A percentile compares a stretch with the other conserved stretches of the same genome.
These are phyloP conservation scores for Papilio machaon DNA, from an alignment of 1,140 invertebrate species.

Conservation along the genomic window DNA sequence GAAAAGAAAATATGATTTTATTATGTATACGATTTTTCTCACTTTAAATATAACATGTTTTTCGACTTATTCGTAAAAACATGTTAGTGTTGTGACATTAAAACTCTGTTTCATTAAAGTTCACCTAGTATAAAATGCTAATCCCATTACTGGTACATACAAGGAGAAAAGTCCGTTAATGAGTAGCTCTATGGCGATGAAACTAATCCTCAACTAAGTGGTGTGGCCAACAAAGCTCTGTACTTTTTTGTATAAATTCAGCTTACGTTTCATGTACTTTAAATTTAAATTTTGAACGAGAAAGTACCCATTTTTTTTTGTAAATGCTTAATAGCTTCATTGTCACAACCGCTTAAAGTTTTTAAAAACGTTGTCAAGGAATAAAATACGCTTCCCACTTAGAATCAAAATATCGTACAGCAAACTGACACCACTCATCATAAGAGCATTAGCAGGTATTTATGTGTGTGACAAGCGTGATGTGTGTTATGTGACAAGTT, in stretches of 20 bases:
- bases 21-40: no score
- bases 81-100: no score
- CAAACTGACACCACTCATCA: not conserved
- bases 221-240: not conserved
- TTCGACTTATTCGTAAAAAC: no score
- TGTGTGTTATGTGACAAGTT: no score
- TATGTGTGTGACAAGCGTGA: no score
- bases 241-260: not conserved
- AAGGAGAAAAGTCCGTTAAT: not conserved
- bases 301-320: constrained; percentile 7
- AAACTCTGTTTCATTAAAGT: not conserved
- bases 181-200: not conserved
- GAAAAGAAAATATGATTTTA: no score
- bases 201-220: not conserved
- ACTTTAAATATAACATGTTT: no score
- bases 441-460: no score
- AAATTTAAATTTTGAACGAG: constrained; percentile 17
- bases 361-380: not conserved
- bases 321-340: not conserved
- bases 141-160: not conserved
- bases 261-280: not conserved
- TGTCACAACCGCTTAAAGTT: not conserved
- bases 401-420: not conserved
- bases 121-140: not conserved
- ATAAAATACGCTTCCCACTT: not conserved